Evolutionary conservation across 1,140 invertebrate species (phyloP), one percentile per base, ranked within the genome.

Genomic region (Cotesia glomerata): DNA sequence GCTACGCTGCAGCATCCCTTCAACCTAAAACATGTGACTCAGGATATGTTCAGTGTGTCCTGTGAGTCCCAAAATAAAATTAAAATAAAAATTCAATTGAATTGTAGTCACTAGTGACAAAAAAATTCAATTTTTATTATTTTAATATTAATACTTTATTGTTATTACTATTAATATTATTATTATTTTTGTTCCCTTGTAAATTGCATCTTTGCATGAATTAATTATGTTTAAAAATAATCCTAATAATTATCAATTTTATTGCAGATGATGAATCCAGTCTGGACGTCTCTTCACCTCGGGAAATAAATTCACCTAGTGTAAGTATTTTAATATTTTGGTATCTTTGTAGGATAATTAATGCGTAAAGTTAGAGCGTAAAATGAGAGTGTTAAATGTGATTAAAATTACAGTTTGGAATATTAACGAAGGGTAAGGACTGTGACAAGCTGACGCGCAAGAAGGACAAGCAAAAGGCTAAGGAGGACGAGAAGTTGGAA

Each of bases 401-500:
- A 18, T 87, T n/a, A 26, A 26, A 90, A 66, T 82, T 91, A 74
- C 74, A 90, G 89, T 91, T 91, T 80, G 89, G 90, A 26, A 88
- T 91, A 61, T 82, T 91, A 74, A 87, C 89, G 3, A 93, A 90
- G 79, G 86, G 87, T 62, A 91, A 92, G 77, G 91, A 92, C 65
- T 85, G 86, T 8, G 91, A 94, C 52, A 93, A 93, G 74, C 84
- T 92, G 8, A 84, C 89, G 18, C 87, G 90, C 61, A 91, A 92
- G 75, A 88, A 91, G 78, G 91, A 93, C 69, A 93, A 93, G 76
- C 91, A 93, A 77, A 93, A 92, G 80, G 90, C 89, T 14, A 93
- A 93, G 79, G 93, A 94, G 75, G 92, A 94, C 77, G 93, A 95
- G 68, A 94, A 95, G 76, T 78, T 90, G 74, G 93, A 95, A 76